These are phyloP conservation scores for Nephrotoma appendiculata DNA, from an alignment of 2,888 invertebrate species.

Conservation along the genomic window DNA sequence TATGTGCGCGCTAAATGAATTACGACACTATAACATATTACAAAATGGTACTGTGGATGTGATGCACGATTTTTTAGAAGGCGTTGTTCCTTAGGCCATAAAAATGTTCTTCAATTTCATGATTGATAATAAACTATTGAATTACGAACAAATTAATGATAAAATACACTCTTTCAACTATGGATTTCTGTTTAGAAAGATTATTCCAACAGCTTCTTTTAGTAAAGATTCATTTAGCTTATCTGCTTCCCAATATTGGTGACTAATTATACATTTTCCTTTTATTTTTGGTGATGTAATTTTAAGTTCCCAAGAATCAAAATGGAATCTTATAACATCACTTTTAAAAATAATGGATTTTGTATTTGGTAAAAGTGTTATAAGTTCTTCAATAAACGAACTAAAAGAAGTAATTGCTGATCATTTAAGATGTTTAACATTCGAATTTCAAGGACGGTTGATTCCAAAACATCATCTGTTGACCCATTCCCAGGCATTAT, in stretches of 20 bases:
- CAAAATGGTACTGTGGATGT: slow-evolving; percentile 5
- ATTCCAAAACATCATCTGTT: not conserved
- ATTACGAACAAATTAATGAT: slow-evolving; percentile 8
- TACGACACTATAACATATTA: slow-evolving; percentile 7
- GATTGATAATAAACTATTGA: slow-evolving; percentile 5
- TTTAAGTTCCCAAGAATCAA: not conserved
- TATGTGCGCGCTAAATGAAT: slow-evolving; percentile 5
- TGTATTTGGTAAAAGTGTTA: not conserved
- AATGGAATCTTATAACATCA: not conserved
- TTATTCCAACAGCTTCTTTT: slow-evolving; percentile 3
- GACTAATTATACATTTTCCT: slow-evolving; percentile 7
- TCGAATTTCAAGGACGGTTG: not conserved
- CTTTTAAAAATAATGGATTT: not conserved
- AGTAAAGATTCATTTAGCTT: slow-evolving; percentile 7
- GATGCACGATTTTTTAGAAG: slow-evolving; percentile 7
- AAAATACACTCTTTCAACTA: slow-evolving; percentile 10
- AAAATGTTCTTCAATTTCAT: slow-evolving; percentile 7
- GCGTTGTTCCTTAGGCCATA: too few species aligned
- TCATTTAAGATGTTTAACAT: not conserved
- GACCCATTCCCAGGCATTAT: not conserved
- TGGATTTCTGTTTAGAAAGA: too few species aligned
- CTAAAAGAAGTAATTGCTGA: not conserved
- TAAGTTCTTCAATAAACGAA: not conserved
- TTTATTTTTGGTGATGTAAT: slow-evolving; percentile 9
- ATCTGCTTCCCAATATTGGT: slow-evolving; percentile 8